Conservation (phyloP, 1,140 invertebrate genomes). For the Tribolium castaneum region DNA sequence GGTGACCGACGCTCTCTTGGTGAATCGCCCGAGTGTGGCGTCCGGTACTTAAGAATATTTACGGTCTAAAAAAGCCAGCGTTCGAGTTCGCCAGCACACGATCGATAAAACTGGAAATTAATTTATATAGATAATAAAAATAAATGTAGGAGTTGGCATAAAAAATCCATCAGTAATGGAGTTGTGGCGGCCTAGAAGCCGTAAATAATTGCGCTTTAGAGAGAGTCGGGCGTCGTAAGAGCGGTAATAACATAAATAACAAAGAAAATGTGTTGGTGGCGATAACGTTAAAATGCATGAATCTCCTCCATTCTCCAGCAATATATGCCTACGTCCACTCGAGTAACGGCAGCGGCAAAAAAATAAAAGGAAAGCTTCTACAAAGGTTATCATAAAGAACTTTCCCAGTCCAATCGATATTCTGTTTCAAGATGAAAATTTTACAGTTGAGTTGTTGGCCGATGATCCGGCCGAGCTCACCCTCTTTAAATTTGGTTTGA, state of each 20-base stretch:
- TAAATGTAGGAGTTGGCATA: not conserved
- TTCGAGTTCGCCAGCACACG: slow-evolving; percentile 5
- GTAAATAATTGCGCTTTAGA: slow-evolving; percentile 41
- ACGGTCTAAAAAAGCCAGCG: slow-evolving; percentile 41
- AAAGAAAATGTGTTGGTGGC: slow-evolving; percentile 31
- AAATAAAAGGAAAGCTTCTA: slow-evolving; percentile 32
- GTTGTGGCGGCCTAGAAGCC: not conserved
- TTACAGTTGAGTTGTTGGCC: slow-evolving; percentile 34
- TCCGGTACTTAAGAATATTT: slow-evolving; percentile 58
- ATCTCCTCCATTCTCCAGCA: slow-evolving; percentile 13
- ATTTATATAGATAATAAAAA: slow-evolving; percentile 1
- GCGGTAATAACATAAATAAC: slow-evolving; percentile 43
- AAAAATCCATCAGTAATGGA: not conserved
- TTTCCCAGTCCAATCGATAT: slow-evolving; percentile 39
- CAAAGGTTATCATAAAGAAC: slow-evolving; percentile 43
- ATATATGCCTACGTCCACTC: slow-evolving; percentile 28
- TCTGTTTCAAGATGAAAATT: slow-evolving; percentile 35
- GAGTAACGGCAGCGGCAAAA: not conserved
- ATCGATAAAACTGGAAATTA: not conserved
- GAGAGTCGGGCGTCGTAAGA: slow-evolving; percentile 32
- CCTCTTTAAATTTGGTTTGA: slow-evolving; percentile 34
- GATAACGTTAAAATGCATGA: slow-evolving; percentile 45
- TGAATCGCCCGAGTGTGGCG: slow-evolving; percentile 55
- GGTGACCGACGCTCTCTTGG: slow-evolving; percentile 35
- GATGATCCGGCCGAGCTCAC: slow-evolving; percentile 27